Base-by-base conservation (phyloP, 2,113 vertebrate genomes). In the Cygnus buccinator region DNA sequence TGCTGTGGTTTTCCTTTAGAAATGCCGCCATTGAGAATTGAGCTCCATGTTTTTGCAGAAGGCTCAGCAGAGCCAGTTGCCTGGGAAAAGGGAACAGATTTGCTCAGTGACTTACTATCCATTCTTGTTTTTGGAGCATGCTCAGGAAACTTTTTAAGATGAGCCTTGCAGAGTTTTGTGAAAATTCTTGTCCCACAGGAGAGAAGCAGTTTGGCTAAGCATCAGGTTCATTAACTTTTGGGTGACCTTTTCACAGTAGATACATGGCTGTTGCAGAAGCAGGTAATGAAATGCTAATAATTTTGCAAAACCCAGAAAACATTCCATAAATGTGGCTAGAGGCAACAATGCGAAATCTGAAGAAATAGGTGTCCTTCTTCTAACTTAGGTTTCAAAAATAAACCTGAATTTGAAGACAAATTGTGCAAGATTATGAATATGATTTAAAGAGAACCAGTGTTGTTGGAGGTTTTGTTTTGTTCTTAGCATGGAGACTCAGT, bases 161-260 rank as follows among this genome's bases (percentile, higher is more conserved):
- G 90, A 94, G 46, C 61, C 85, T 92, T 89, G 35, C 73, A 89
- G 85, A 90, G 19, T 89, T 93, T 93, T 73, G 59, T 84, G 76
- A 93, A 84, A 92, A 96, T 86, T 89, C 63, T 74, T 89, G 68
- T 94, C 83, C 95, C 93, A 84, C 37, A 2, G 72, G 85, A 90
- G 87, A 87, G 85, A 72, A 96, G 57, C 83, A 90, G 83, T 89
- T 88, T 96, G 94, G 85, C 88, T 90, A 92, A 92, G 84, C 83
- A 52, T 72, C 89, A 92, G 88, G 89, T 96, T 96, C 88, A 95
- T 96, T 97, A 96, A 95, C 95, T 92, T 96, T 94, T 92, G 81
- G 9, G 84, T 95, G 94, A 96, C 95, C 94, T 97, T 94, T 94
- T 92, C 87, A 80, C 50, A 52, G 89, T 35, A 93, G 94, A 95